Conservation (phyloP, 2,797 vertebrate genomes). For the Xiphophorus birchmanni region DNA sequence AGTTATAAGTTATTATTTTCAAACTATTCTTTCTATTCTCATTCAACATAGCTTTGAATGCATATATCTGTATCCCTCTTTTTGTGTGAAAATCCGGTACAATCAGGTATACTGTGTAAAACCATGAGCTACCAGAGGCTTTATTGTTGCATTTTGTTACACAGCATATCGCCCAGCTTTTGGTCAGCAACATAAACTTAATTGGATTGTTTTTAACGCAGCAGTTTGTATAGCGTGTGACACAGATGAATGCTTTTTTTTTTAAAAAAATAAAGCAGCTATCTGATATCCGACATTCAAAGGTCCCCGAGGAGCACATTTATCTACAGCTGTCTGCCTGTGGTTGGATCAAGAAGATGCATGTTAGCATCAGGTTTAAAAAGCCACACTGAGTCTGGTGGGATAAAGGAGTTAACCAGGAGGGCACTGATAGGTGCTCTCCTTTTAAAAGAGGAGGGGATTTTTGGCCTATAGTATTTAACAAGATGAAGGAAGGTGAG, state of each 20-base stretch:
- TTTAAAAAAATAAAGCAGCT: background rate
- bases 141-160: background rate
- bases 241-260: background rate
- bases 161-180: background rate
- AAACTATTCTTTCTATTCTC: background rate
- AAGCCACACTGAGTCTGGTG: slow-evolving; percentile 1
- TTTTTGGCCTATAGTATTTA: slow-evolving; percentile 36
- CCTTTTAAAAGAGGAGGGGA: slow-evolving; percentile 34
- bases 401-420: slow-evolving; percentile 41
- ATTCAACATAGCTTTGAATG: background rate
- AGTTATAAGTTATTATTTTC: background rate
- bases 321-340: background rate
- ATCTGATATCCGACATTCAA: background rate
- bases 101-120: background rate
- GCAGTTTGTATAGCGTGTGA: background rate
- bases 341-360: background rate
- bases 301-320: background rate
- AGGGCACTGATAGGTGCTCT: slow-evolving; percentile 49
- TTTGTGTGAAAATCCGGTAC: background rate
- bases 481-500: slow-evolving; percentile 54
- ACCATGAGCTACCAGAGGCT: background rate
- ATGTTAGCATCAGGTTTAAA: slow-evolving; percentile 4
- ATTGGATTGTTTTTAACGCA: background rate
- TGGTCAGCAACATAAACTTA: background rate
- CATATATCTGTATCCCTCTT: background rate